A percentile compares a stretch with the other conserved stretches of the same genome.
Conservation (phyloP, 1,140 invertebrate species). For the Gonatopus flavifemur region DNA sequence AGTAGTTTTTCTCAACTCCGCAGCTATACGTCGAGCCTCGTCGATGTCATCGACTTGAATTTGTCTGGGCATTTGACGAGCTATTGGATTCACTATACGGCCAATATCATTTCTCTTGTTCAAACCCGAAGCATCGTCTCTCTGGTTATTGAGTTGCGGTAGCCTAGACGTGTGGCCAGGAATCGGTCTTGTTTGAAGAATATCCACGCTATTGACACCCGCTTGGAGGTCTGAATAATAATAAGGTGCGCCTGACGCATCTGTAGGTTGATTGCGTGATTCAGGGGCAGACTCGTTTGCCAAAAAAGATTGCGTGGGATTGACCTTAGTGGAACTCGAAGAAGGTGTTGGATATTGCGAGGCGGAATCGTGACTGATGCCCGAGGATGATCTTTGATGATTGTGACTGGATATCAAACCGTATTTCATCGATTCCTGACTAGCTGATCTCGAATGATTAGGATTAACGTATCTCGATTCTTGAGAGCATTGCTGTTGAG, state of each 20-base stretch:
- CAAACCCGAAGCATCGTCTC: constrained; percentile 55
- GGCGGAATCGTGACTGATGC: constrained; percentile 43
- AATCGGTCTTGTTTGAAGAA: constrained; percentile 31
- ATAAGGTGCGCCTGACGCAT: constrained; percentile 72
- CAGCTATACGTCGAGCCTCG: constrained; percentile 63
- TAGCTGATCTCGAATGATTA: constrained; percentile 38
- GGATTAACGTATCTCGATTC: too few relatives aligned
- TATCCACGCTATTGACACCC: constrained; percentile 17
- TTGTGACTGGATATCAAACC: constrained; percentile 29
- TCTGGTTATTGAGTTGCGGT: constrained; percentile 70
- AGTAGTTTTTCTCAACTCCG: constrained; percentile 66
- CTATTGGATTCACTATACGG: constrained; percentile 77
- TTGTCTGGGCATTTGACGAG: constrained; percentile 43
- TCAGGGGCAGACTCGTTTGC: constrained; percentile 12
- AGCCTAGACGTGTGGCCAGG: constrained; percentile 39
- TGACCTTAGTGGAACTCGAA: neutral
- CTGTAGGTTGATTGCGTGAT: too few relatives aligned
- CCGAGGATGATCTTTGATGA: constrained; percentile 42
- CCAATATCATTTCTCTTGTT: constrained; percentile 74
- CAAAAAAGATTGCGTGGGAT: constrained; percentile 3
- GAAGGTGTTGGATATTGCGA: constrained; percentile 22
- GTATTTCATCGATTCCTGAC: constrained; percentile 40
- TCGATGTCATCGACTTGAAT: constrained; percentile 47
- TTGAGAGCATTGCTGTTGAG: constrained; percentile 4
- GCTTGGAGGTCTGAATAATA: constrained; percentile 80